These are phyloP conservation scores for Agapornis roseicollis DNA, from an alignment of 2,113 vertebrate genomes.

Conservation along the genomic window DNA sequence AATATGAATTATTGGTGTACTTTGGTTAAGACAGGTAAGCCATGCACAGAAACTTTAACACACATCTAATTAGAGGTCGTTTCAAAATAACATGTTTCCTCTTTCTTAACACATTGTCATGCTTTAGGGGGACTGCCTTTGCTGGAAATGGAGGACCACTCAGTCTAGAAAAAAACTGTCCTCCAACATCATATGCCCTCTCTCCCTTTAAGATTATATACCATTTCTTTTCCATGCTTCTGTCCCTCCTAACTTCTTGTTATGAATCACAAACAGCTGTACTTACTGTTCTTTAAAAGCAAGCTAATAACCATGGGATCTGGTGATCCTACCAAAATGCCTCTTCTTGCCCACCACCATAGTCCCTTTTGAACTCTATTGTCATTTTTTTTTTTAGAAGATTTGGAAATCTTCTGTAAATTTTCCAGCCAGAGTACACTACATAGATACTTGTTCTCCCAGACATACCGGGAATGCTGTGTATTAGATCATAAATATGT, in stretches of 20 bases:
- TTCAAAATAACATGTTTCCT: neutral
- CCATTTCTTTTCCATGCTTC: neutral
- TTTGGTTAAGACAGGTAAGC: neutral
- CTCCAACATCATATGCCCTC: neutral
- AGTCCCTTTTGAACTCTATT: neutral
- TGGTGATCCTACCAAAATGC: neutral
- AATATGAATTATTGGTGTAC: neutral
- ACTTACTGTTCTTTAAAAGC: neutral
- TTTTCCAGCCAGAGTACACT: constrained; percentile 4
- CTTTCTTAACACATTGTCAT: neutral
- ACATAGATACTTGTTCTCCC: neutral
- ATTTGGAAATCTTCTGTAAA: constrained; percentile 3
- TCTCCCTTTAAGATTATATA: neutral
- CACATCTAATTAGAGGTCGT: neutral
- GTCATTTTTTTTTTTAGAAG: neutral
- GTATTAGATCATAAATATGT: constrained; percentile 70
- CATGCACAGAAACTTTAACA: neutral
- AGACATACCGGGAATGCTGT: neutral
- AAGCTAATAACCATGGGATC: neutral
- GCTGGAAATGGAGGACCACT: neutral
- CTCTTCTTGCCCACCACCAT: neutral
- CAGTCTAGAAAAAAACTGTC: neutral
- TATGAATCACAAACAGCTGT: neutral
- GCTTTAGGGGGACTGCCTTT: neutral
- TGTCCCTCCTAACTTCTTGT: neutral